A percentile compares a stretch with the other conserved stretches of the same genome.
Evolutionary conservation across 2,888 invertebrate species (phyloP).

Genomic region (Dicyrtoma fusca): DNA sequence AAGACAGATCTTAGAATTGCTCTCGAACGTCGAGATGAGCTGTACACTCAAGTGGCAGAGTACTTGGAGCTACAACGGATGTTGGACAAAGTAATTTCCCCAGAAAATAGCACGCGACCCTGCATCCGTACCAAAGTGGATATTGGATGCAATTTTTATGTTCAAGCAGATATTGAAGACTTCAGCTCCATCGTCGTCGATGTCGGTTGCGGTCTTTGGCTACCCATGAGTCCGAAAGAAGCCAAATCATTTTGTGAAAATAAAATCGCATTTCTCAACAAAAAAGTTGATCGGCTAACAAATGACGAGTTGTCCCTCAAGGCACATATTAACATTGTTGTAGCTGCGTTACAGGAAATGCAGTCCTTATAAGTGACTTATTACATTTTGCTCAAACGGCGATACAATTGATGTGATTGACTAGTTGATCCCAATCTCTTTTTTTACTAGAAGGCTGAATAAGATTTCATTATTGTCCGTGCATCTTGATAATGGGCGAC

Average conservation of each 20-base stretch:
- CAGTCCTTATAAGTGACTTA: constrained; percentile 59
- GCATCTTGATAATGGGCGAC: too few species aligned
- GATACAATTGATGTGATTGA: too few species aligned
- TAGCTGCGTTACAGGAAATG: constrained; percentile 70
- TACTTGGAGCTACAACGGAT: constrained; percentile 74
- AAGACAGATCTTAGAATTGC: constrained; percentile 69
- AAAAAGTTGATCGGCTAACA: constrained; percentile 67
- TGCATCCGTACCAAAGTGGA: constrained; percentile 65
- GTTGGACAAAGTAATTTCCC: constrained; percentile 64
- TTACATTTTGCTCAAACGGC: too few species aligned
- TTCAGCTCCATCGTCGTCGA: constrained; percentile 70
- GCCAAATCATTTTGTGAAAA: constrained; percentile 72
- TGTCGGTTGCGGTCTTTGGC: constrained; percentile 74
- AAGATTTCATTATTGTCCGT: too few species aligned
- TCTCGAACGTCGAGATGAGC: constrained; percentile 65
- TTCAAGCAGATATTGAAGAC: constrained; percentile 74
- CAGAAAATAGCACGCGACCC: neutral
- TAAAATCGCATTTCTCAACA: constrained; percentile 69
- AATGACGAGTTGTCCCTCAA: constrained; percentile 73
- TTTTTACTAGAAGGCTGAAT: too few species aligned
- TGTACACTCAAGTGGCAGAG: constrained; percentile 73
- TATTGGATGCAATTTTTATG: constrained; percentile 81
- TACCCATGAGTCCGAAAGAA: constrained; percentile 74
- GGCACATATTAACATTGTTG: constrained; percentile 76
- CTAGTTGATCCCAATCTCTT: too few species aligned